Conservation (phyloP, 2,113 vertebrate species). For the Cryptomyrus ogoouensis region DNA sequence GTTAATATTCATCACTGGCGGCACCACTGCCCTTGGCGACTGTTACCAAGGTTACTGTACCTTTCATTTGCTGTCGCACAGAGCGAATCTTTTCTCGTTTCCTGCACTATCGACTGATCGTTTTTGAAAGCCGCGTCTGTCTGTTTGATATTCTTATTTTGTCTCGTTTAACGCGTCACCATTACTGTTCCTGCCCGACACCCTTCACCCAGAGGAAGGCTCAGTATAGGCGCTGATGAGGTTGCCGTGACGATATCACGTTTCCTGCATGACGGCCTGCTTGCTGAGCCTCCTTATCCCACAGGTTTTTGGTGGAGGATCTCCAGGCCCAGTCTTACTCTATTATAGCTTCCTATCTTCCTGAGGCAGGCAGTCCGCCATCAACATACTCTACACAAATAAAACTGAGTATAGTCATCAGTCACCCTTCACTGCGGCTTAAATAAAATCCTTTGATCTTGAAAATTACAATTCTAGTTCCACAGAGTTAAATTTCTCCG, state of each 20-base stretch:
- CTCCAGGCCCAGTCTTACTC: neutral
- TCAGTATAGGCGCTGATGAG: neutral
- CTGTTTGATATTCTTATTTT: neutral
- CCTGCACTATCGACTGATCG: neutral
- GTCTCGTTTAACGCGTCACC: neutral
- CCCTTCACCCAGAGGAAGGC: neutral
- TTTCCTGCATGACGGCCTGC: neutral
- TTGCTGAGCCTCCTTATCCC: neutral
- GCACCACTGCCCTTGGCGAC: slow-evolving; percentile 53
- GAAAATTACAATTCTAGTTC: neutral
- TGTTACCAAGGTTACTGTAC: slow-evolving; percentile 66
- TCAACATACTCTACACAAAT: neutral
- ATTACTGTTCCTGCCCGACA: neutral
- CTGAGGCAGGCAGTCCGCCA: neutral
- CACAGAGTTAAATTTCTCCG: neutral
- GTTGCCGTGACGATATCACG: neutral
- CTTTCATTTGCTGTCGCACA: slow-evolving; percentile 35
- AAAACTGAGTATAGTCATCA: neutral
- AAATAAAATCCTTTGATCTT: neutral
- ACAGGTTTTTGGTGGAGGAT: neutral
- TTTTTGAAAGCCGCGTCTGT: neutral
- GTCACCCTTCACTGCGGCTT: neutral
- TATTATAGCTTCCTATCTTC: neutral
- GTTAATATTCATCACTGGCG: slow-evolving; percentile 36
- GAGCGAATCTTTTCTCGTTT: neutral